Evolutionary conservation across 2,888 invertebrate species (phyloP), one percentile per base, ranked within the genome.

Genomic region (Luperina nickerlii): DNA sequence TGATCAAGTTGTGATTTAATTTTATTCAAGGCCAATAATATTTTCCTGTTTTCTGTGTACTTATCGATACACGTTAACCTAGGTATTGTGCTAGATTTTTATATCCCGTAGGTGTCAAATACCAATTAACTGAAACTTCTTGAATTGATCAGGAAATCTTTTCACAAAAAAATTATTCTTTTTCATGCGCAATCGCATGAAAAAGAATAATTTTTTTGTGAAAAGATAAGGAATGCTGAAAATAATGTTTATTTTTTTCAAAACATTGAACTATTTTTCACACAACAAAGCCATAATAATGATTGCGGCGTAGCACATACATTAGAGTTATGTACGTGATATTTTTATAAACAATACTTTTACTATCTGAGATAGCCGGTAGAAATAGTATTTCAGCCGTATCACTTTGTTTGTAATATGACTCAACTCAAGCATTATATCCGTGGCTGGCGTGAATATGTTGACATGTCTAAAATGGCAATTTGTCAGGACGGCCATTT

Each of bases 301-400:
- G 24, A 45, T 76, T n/a, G 13, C 45, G 24, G 18, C 18, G 18
- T 27, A 45, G 57, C 27, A 69, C 5, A 51, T 69, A 20, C n/a
- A 48, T 48, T 76, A 70, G 24, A 48, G 69, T 5, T 76, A 74
- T 24, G n/a, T 65, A 67, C 48, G 60, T 62, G 71, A 68, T 75
- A 63, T 60, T 68, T 75, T 72, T 51, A 65, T 72, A 76, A 81
- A 68, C 72, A 76, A 76, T n/a, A 2, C 20, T 63, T 63, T 24
- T 68, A 60, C 42, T 80, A n/a, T 60, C 65, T 73, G 27, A 54
- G 70, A 70, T 70, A 70, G 54, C 3, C 15, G 54, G 9, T 38
- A 60, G n/a, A 38, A 38, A 71, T 57, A 57, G 70, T 38, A n/a
- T 71, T 71, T 71, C 38, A 71, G 60, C 7, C 38, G 38, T 60